These are phyloP conservation scores for cattle (Bos taurus) DNA, from an alignment of 2,113 vertebrate species.

Conservation along the genomic window ARS-UCD2.0 NC_037330.1:15395501-15396000, in stretches of 20 bases:
- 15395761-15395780: not conserved
- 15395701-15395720: not conserved
- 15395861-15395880: not conserved
- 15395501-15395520: not conserved
- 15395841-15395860: not conserved
- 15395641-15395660: not conserved
- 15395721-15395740: not conserved
- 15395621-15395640: not conserved
- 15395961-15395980: rapidly evolving
- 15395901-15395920: not conserved
- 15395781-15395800: not conserved
- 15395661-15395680: not conserved
- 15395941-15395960: not conserved
- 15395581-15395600: not conserved
- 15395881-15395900: not conserved
- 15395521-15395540: not conserved
- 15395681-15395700: not conserved
- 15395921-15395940: not conserved
- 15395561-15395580: not conserved
- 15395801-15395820: not conserved
- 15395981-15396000: not conserved
- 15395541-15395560: not conserved
- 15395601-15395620: too few relatives aligned
- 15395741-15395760: not conserved
- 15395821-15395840: not conserved